phyloP scores from a whole-genome alignment of 2,797 vertebrate genomes.

The Phrynocephalus forsythii region DNA sequence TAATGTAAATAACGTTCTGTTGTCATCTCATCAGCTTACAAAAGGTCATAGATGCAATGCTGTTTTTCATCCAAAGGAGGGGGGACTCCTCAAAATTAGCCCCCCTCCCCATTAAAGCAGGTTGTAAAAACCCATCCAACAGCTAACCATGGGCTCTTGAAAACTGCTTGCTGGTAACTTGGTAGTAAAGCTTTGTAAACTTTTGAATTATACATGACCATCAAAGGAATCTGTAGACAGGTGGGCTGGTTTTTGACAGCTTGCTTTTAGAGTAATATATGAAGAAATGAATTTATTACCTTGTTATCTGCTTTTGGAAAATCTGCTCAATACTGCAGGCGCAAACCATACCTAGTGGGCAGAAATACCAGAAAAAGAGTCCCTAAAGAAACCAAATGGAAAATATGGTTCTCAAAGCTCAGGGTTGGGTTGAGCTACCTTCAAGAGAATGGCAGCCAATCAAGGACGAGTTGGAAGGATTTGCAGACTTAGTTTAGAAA shows the following conservation, averaged over 20 bases:
- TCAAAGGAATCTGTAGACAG: not conserved
- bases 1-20: not conserved
- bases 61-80: not conserved
- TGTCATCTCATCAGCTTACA: constrained; percentile 15
- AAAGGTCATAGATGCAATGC: too few species aligned
- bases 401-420: constrained; percentile 52
- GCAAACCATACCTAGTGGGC: constrained; percentile 41
- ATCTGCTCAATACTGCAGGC: constrained; percentile 28
- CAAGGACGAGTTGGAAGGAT: constrained; percentile 9
- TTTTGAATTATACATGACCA: not conserved
- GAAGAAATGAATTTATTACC: constrained; percentile 32
- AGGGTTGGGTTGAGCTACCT: not conserved
- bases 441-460: not conserved
- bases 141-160: not conserved
- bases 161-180: not conserved
- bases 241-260: not conserved
- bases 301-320: constrained; percentile 41
- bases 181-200: not conserved
- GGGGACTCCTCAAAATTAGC: constrained; percentile 34
- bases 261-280: not conserved
- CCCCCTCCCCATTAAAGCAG: not conserved
- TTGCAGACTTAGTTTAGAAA: constrained; percentile 39
- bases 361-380: constrained; percentile 62
- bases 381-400: constrained; percentile 60
- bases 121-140: not conserved